Base-by-base conservation (phyloP, 2,113 vertebrate species). In the Anser brachyrhynchus region DNA sequence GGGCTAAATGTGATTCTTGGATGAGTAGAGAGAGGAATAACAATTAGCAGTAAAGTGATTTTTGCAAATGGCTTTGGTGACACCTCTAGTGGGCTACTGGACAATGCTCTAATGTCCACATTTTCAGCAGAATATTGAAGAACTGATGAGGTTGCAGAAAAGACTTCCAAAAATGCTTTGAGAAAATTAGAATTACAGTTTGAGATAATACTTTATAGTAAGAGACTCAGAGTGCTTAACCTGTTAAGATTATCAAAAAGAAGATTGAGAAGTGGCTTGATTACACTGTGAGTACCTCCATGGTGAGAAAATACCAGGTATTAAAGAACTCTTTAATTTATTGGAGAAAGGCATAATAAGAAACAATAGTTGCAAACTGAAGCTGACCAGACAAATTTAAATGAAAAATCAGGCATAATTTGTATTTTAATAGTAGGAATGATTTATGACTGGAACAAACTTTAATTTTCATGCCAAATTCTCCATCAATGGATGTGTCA, bases 91-190 rank as follows among this genome's bases (percentile, higher is more conserved):
- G n/a, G 44, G 49, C 58, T 85, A 13, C 29, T 64, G 51, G 46
- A 23, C 80, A 64, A 70, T 57, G 37, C 29, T 64, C 0, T 0
- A 62, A 9, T 4, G 3, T 39, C 69, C 31, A 39, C 4, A 37
- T 81, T 57, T 90, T 78, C 55, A 90, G 39, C 2, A 79, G 43
- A 74, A 81, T 77, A 46, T 9, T 91, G 55, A 67, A 88, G 89
- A 94, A 78, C 64, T 49, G 0, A 54, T 71, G 22, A 86, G 52
- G 18, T 43, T 92, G 61, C 20, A 71, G 76, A 80, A 92, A 77
- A 46, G 14, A 15, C 8, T 41, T 85, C 31, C 20, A 44, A 80
- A 71, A 86, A 64, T 7, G 5, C 31, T 80, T 86, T 74, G 20
- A 81, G 52, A 71, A 84, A 66, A 87, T 67, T 29, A 69, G n/a